A percentile compares a stretch with the other conserved stretches of the same genome.
phyloP scores from a whole-genome alignment of 2,888 invertebrate species.

The Dryocosmus kuriphilus region DNA sequence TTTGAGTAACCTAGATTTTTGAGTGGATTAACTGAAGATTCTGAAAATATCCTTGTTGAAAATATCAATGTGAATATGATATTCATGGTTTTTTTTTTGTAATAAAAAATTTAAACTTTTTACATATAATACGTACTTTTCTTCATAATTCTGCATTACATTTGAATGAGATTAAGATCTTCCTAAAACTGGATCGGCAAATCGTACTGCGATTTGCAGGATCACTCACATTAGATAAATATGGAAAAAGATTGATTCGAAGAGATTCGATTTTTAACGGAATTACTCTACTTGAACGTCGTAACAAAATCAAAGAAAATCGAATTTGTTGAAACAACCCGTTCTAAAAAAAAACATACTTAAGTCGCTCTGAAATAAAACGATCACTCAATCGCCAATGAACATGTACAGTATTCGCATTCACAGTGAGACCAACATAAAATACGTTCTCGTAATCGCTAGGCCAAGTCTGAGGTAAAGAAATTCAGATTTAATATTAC shows the following conservation, averaged over 20 bases:
- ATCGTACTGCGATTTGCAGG: slow-evolving; percentile 2
- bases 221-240: not conserved
- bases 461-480: slow-evolving; percentile 47
- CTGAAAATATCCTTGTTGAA: too few species aligned
- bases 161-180: too few species aligned
- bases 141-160: too few species aligned
- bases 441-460: slow-evolving; percentile 40
- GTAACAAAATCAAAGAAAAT: not conserved
- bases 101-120: too few species aligned
- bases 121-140: too few species aligned
- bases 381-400: not conserved
- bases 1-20: too few species aligned
- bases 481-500: slow-evolving; percentile 48
- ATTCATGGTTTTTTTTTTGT: too few species aligned
- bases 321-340: not conserved
- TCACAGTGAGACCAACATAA: slow-evolving; percentile 45
- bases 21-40: too few species aligned
- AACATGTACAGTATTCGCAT: slow-evolving; percentile 33
- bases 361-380: not conserved
- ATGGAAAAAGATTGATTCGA: not conserved
- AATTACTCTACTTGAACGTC: not conserved
- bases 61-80: too few species aligned
- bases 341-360: not conserved
- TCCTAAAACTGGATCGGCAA: not conserved
- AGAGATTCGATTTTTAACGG: not conserved